Base-by-base conservation (phyloP, 2,113 vertebrate species). In the Limanda limanda region DNA sequence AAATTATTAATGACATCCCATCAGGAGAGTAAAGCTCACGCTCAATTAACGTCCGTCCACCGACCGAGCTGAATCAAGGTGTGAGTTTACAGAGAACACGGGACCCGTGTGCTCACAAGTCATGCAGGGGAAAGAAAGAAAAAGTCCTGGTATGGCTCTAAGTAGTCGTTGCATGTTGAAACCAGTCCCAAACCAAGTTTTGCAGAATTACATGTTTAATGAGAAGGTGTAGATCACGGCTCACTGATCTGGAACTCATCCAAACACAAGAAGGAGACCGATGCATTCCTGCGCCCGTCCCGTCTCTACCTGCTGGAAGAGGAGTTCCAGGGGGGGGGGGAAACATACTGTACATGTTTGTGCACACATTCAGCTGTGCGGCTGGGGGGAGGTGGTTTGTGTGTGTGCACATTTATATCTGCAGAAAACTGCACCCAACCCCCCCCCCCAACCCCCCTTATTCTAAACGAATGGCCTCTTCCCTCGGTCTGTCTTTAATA, bases 241-340 rank as follows among this genome's bases (percentile, higher is more conserved):
- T 86, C 80, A 68, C 31, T 78, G 90, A 86, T 65, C 85, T 86
- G 88, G 88, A 91, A 77, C 21, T 23, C 20, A 3, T 81, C 81
- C 80, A 90, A 77, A 52, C 13, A 14, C 77, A 80, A 83, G 62
- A 78, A 85, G 61, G 20, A 51, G 23, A 13, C 7, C 3, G 67
- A 31, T 35, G 18, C 83, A 86, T 90, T 87, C 86, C 78, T 68
- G 68, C 0, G 1, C 56, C 74, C 25, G 24, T 37, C 74, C 55
- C 24, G 37, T 31, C 60, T 12, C 12, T 78, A 60, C 58, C 74
- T 54, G 76, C 71, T 24, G 59, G 20, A 66, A 62, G n/a, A n/a
- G n/a, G n/a, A n/a, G n/a, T n/a, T n/a, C n/a, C n/a, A n/a, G n/a
- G n/a, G n/a, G n/a, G n/a, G 31, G 31, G 31, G 27, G 31, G 31